Base-by-base conservation (phyloP, 2,888 invertebrate species). In the Eupithecia pulchellata region DNA sequence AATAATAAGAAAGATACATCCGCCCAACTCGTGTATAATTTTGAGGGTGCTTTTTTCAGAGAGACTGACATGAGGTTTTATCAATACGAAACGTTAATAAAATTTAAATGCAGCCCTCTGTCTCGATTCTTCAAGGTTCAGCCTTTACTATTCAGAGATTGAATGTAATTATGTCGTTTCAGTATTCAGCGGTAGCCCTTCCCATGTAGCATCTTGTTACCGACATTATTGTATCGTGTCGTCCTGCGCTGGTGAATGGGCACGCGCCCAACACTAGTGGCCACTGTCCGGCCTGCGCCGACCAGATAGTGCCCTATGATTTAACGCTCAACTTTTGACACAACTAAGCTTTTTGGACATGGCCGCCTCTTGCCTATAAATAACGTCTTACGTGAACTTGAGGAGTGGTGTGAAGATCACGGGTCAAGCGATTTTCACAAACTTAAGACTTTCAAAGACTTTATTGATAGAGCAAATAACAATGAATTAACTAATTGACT, bases 321-420 rank as follows among this genome's bases (percentile, higher is more conserved):
- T 96, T 95, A 96, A 95, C 95, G 95, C 95, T 95, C 95, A 95
- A 95, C 95, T 95, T 95, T 95, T 94, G 94, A 94, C 94, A 94
- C 93, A 92, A 94, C 93, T 94, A 94, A 94, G 94, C 94, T 94
- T 94, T 92, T 92, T 91, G 92, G 94, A 94, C 94, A 91, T 88
- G 89, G 86, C 89, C 88, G 89, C 88, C 90, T 90, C 84, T 85
- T 84, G 88, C 86, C 91, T 89, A 93, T 94, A 94, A 94, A 94
- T 94, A 93, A 93, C 89, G 86, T 91, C 92, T 93, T 92, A 92
- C 90, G 90, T 89, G 91, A 88, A 90, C 87, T 89, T 85, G 82
- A 85, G 69, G 80, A 79, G 73, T 82, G 88, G 87, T 81, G 75
- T 82, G 82, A 84, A 81, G 74, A 69, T 47, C 79, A 79, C 72